phyloP scores from a whole-genome alignment of 1,140 invertebrate species.

The Drosophila cardini region DNA sequence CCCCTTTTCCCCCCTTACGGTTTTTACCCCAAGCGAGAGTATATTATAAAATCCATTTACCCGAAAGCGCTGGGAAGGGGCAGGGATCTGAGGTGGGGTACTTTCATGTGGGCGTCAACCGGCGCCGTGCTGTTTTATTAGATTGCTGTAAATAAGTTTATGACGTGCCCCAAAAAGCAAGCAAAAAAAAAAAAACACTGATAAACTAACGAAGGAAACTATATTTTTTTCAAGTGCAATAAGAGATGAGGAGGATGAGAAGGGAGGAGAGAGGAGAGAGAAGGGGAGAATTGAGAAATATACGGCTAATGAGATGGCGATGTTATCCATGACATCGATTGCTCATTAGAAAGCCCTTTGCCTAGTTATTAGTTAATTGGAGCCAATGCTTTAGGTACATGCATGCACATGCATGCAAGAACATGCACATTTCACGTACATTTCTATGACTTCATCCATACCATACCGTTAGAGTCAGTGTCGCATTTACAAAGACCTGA shows the following conservation, averaged over 20 bases:
- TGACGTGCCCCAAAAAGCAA: constrained; percentile 62
- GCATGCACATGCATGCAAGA: constrained; percentile 9
- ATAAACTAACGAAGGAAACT: constrained; percentile 2
- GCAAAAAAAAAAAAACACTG: background rate
- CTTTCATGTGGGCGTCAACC: constrained; percentile 59
- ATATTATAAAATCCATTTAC: constrained; percentile 57
- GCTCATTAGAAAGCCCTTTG: background rate
- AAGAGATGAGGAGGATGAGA: background rate
- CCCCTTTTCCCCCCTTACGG: background rate
- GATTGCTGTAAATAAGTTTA: constrained; percentile 81
- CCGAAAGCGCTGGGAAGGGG: background rate
- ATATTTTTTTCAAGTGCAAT: constrained; percentile 5
- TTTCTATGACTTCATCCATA: constrained; percentile 57
- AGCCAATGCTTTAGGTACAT: background rate
- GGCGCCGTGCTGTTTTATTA: constrained; percentile 77
- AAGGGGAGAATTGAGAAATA: background rate
- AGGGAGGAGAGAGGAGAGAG: background rate
- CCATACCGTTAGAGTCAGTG: constrained; percentile 22
- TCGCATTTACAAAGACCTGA: constrained; percentile 28
- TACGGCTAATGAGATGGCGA: constrained; percentile 10
- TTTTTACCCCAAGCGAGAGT: background rate
- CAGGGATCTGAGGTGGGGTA: background rate
- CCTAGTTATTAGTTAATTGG: background rate
- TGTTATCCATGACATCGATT: constrained; percentile 3
- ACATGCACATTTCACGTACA: too few species aligned